A percentile compares a stretch with the other conserved stretches of the same genome.
Evolutionary conservation across 2,113 vertebrate genomes (phyloP).

Genomic region (Uria aalge): DNA sequence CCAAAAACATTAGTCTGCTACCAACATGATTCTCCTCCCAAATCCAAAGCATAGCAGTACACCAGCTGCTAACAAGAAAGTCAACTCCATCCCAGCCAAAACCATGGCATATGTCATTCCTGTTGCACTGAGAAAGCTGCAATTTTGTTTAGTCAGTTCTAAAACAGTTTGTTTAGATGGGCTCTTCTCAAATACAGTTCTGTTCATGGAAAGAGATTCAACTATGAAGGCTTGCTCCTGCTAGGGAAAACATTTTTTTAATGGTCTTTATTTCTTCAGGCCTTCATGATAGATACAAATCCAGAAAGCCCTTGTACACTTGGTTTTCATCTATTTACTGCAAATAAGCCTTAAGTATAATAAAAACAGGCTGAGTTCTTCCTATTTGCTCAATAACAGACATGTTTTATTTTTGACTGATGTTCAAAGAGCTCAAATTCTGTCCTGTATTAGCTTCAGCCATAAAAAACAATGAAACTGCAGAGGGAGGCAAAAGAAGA

Average conservation of each 20-base stretch:
- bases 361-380: not conserved
- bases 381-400: not conserved
- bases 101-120: not conserved
- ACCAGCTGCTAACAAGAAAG: not conserved
- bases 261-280: not conserved
- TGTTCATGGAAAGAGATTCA: not conserved
- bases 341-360: not conserved
- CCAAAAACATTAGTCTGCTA: not conserved
- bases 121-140: not conserved
- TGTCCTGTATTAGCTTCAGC: not conserved
- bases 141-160: not conserved
- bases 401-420: not conserved
- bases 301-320: not conserved
- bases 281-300: not conserved
- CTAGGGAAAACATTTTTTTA: not conserved
- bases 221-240: not conserved
- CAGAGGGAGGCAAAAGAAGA: not conserved
- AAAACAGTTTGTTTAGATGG: rapidly evolving
- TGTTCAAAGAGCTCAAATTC: not conserved
- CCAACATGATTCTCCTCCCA: not conserved
- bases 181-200: not conserved
- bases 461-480: not conserved
- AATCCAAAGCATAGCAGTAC: not conserved
- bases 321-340: not conserved
- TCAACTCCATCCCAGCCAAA: not conserved